Percentiles rank a stretch among this genome's conserved stretches.
Evolutionary conservation across 2,888 invertebrate genomes (phyloP).

Genomic region (Priocnemis perturbator): DNA sequence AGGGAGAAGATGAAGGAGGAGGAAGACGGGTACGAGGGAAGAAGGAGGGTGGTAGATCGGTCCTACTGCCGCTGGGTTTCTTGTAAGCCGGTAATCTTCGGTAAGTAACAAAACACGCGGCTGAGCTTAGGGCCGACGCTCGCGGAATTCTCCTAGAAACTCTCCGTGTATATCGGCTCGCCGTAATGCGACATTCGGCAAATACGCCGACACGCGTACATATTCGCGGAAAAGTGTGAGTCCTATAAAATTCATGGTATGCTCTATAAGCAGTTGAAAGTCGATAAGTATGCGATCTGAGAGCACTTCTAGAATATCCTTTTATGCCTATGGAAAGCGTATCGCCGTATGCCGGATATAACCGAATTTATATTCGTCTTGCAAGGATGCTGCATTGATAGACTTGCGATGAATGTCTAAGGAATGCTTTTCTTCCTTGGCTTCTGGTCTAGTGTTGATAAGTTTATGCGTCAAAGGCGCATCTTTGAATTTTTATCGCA

Average conservation of each 20-base stretch:
- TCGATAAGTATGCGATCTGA: no score
- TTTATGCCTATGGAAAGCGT: no score
- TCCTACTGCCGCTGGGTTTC: constrained; percentile 58
- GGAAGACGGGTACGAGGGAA: constrained; percentile 25
- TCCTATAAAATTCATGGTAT: not conserved
- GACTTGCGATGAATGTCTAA: no score
- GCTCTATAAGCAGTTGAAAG: no score
- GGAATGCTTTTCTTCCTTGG: no score
- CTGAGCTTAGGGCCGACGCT: constrained; percentile 52
- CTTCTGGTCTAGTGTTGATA: no score
- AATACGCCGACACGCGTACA: constrained; percentile 1
- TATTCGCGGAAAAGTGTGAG: not conserved
- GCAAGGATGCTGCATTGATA: no score
- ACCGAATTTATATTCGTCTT: no score
- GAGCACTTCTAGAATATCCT: no score
- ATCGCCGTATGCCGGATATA: no score
- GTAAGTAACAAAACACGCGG: constrained; percentile 66
- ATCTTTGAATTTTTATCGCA: no score
- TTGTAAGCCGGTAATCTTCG: constrained; percentile 67
- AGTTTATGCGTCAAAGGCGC: no score
- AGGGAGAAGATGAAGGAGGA: constrained; percentile 5
- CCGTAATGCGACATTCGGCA: constrained; percentile 40
- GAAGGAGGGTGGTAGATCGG: constrained; percentile 49
- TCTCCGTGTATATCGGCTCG: constrained; percentile 44
- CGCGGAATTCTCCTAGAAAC: constrained; percentile 51